Base-by-base conservation (phyloP, 2,888 invertebrate genomes). In the Parnassius glacialis region DNA sequence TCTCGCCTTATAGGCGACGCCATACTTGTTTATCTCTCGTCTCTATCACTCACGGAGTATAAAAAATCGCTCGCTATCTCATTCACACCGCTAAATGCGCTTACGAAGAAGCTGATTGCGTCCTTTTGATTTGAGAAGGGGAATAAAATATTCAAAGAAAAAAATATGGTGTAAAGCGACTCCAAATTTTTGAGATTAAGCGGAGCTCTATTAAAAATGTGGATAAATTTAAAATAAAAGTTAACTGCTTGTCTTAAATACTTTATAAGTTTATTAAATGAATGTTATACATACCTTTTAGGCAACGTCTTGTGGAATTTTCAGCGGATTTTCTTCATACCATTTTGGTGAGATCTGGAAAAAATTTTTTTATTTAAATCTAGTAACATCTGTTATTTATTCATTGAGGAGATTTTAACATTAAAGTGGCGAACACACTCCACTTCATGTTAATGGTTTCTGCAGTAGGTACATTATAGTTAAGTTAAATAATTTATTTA, bases 261-360 rank as follows among this genome's bases (percentile, higher is more conserved):
- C 10, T 20, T 51, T 9, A 12, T 34, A n/a, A 20, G 0, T 7
- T 61, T 65, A 54, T 16, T n/a, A 56, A 11, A 11, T 55, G 25
- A 13, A 43, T 25, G 41, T 34, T 54, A 45, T 25, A 68, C 81
- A 76, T 75, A 89, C 89, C 89, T 80, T 78, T 76, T 73, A 78
- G 81, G 81, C 80, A 79, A 80, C 80, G 80, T 82, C 72, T 83
- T 82, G 78, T 64, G 69, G 73, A 67, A 72, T 67, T 69, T 74
- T 66, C 64, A 60, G 59, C 59, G 61, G 60, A 44, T 53, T 69
- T 66, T 72, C 72, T 78, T 88, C 77, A 90, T 71, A 83, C 85
- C 90, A 91, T 91, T 72, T 84, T 90, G 85, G 70, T 65, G 73
- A 79, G 75, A 87, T 84, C 90, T 91, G 90, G 80, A 87, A 70